Evolutionary conservation across 92 coral and sea anemone genomes (phyloP), one percentile per base, ranked within the genome.

Genomic region (Parazoanthus darwini): DNA sequence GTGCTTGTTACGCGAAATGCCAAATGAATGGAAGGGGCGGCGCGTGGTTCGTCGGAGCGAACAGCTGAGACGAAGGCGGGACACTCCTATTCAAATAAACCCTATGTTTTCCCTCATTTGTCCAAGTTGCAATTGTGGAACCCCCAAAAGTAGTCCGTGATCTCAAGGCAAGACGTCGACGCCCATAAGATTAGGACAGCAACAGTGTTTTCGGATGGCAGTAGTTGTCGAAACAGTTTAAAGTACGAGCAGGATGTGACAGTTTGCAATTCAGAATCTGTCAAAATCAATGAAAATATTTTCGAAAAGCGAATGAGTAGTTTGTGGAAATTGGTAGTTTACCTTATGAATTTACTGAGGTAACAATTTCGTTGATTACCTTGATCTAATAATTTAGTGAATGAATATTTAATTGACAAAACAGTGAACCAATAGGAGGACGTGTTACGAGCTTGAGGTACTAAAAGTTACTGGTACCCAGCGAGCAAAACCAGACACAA

Each of bases 321-420:
- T 71, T 84, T 33, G 37, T 70, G 79, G 8, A 84, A 84, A 84
- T 70, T 84, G 87, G 79, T 10, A 51, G 66, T 84, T 82, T 84
- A 84, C 87, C 87, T 84, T 71, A 84, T 84, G 48, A 72, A 29
- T 39, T 8, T 13, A 72, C 78, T 84, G 87, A 84, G 87, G 87
- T 84, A 84, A 84, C 87, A 72, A 0, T 84, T 35, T 44, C 43
- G 3, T 71, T 33, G 87, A 14, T 36, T 50, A 58, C 13, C 66
- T 84, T 84, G 87, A 84, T 84, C 87, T 84, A 84, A 84, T 84
- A 84, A 44, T 50, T 48, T 8, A 7, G 43, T 20, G 15, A 33
- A 70, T 84, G 4, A 84, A 84, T 84, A 35, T 46, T 84, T 84
- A 18, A 84, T 0, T 29, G 11, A 25, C 25, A 25, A 13, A 6